Evolutionary conservation across 2,113 vertebrate genomes (phyloP).

Genomic region (Podocnemis expansa): DNA sequence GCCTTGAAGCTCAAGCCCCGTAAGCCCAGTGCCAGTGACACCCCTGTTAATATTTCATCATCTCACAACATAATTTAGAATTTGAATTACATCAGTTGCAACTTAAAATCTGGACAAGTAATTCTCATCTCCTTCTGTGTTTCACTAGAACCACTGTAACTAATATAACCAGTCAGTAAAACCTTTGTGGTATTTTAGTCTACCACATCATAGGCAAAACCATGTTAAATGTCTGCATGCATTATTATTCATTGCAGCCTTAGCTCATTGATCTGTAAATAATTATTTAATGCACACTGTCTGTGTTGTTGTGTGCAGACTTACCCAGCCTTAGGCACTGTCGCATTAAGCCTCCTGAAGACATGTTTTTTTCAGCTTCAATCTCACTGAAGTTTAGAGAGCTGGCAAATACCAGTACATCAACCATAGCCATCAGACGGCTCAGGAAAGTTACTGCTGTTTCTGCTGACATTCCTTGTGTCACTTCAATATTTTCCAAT

Average conservation of each 20-base stretch:
- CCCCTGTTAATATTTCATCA: slow-evolving; percentile 11
- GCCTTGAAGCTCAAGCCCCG: too few species aligned
- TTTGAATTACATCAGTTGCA: background rate
- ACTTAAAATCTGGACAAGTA: background rate
- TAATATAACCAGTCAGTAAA: background rate
- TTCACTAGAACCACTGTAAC: background rate
- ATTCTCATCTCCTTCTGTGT: background rate
- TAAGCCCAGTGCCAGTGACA: too few species aligned
- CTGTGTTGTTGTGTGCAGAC: slow-evolving; percentile 47
- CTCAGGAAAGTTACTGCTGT: slow-evolving; percentile 95
- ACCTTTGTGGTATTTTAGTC: background rate
- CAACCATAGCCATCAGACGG: slow-evolving; percentile 97
- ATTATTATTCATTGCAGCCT: background rate
- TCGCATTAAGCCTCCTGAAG: slow-evolving; percentile 95
- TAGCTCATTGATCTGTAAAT: slow-evolving; percentile 29
- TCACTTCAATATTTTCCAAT: slow-evolving; percentile 94
- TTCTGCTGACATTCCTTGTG: slow-evolving; percentile 98
- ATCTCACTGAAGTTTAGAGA: slow-evolving; percentile 99
- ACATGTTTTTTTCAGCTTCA: slow-evolving; percentile 99
- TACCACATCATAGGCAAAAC: slow-evolving; percentile 2
- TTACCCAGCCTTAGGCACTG: slow-evolving; percentile 96
- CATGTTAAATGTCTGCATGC: background rate
- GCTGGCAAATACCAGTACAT: slow-evolving; percentile 95
- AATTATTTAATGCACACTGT: slow-evolving; percentile 30
- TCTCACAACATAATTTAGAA: background rate